Conservation (phyloP, 2,113 vertebrate genomes). For the Delphinus delphis region DNA sequence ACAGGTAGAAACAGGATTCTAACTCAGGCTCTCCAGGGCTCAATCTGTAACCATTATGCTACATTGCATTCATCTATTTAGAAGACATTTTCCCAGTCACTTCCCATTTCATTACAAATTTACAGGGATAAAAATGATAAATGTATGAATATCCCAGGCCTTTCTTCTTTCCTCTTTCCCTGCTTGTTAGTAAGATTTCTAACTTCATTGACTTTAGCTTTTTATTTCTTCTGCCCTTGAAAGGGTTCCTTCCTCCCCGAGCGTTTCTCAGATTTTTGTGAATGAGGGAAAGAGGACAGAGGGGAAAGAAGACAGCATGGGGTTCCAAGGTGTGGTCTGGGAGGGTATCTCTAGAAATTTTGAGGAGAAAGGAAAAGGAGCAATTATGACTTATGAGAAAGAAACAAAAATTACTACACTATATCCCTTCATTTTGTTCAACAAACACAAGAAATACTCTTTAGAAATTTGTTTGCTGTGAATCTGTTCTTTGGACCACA, state of each 20-base stretch:
- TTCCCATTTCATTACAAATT: background rate
- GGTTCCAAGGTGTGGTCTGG: background rate
- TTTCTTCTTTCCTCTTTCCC: background rate
- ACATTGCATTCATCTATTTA: background rate
- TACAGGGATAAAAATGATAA: background rate
- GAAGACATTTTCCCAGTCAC: background rate
- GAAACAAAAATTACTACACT: background rate
- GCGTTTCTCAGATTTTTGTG: background rate
- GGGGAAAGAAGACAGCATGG: background rate
- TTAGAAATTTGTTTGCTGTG: background rate
- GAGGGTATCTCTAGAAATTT: background rate
- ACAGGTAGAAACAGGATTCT: background rate
- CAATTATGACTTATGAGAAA: background rate
- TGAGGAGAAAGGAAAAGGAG: background rate
- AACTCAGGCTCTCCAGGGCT: background rate
- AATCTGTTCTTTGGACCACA: background rate
- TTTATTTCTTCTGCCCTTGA: background rate
- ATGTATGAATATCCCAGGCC: fast-evolving
- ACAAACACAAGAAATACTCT: background rate
- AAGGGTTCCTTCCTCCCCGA: background rate
- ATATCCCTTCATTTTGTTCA: background rate
- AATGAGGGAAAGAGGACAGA: background rate
- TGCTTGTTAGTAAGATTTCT: background rate
- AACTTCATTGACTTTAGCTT: background rate
- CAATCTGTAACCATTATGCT: background rate